Evolutionary conservation across 2,113 vertebrate genomes (phyloP).

Genomic region (Oncorhynchus kisutch): DNA sequence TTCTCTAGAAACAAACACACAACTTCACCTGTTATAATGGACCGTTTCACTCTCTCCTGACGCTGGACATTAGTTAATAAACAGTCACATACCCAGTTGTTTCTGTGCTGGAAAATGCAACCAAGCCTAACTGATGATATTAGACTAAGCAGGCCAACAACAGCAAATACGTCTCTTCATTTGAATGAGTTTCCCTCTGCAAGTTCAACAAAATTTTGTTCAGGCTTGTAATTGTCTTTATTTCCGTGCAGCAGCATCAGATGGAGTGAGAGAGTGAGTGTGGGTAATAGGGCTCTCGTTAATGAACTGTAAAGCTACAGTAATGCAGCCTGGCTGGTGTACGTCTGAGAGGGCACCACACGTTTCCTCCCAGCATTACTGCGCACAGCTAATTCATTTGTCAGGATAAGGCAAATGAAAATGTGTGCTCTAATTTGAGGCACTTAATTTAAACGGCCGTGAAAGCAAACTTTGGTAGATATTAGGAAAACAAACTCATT

Average conservation of each 20-base stretch:
- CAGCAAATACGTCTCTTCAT: background rate
- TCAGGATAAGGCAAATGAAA: conserved; percentile 47
- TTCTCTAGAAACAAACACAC: conserved; percentile 11
- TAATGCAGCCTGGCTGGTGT: conserved; percentile 20
- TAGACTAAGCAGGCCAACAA: background rate
- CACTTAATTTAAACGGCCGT: conserved; percentile 53
- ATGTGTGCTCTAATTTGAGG: conserved; percentile 34
- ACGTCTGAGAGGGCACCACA: conserved; percentile 19
- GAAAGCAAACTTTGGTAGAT: conserved; percentile 63
- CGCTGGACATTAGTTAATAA: background rate
- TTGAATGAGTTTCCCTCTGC: background rate
- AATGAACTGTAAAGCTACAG: conserved; percentile 46
- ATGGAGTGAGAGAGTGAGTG: background rate
- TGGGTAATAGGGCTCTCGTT: conserved; percentile 38
- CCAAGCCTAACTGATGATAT: background rate
- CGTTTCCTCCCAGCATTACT: conserved; percentile 37
- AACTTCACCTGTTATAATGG: conserved; percentile 2
- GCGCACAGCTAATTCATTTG: conserved; percentile 57
- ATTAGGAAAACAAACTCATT: conserved; percentile 68
- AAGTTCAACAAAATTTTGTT: background rate
- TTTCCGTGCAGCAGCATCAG: conserved; percentile 10
- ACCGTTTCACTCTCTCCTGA: conserved; percentile 4
- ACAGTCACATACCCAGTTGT: background rate
- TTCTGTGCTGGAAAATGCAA: conserved; percentile 1
- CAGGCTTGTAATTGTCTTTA: conserved; percentile 19